Evolutionary conservation across 92 coral and sea anemone species (phyloP), one percentile per base, ranked within the genome.

Genomic region (Zoanthus gigantus): DNA sequence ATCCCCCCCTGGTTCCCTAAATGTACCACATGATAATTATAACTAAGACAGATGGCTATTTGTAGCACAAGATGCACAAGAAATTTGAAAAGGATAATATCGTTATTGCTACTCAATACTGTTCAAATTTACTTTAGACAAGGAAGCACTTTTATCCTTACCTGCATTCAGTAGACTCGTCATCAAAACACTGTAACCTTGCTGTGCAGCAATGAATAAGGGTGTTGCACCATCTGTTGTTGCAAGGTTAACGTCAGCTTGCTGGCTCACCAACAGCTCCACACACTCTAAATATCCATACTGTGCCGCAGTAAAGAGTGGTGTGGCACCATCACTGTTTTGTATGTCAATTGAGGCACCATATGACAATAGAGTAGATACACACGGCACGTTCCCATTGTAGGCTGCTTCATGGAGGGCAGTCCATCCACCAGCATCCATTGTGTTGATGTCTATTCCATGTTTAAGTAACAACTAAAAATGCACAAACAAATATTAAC

Each of bases 391-490:
- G 53, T 82, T 68, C 7, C 96, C 98, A 53, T 92, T 85, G 71
- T 58, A 93, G 0, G 98, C 94, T 31, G 98, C 98, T 66, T 95
- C 98, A 37, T 95, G 98, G 5, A 95, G 74, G 2, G 96, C 96
- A 15, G 94, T 68, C 98, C 98, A 95, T 9, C 94, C 98, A 13
- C 98, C 96, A 30, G 90, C 92, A 78, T 95, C 98, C 87, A 91
- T 91, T 12, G 87, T 87, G 67, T 95, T 79, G 6, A 91, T 74
- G 48, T 93, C 89, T 9, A 91, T 42, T 46, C 86, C 80, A 58
- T 83, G 37, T 0, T 83, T 67, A 0, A 91, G 73, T 76, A 91
- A 89, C 46, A 95, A 85, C 98, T 95, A 88, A 53, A 60, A 78
- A 32, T 58, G 30, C 60, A 34, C 0, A 82, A 54, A 29, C 28